phyloP scores from a whole-genome alignment of 2,797 vertebrate species.

The Anniella stebbinsi region DNA sequence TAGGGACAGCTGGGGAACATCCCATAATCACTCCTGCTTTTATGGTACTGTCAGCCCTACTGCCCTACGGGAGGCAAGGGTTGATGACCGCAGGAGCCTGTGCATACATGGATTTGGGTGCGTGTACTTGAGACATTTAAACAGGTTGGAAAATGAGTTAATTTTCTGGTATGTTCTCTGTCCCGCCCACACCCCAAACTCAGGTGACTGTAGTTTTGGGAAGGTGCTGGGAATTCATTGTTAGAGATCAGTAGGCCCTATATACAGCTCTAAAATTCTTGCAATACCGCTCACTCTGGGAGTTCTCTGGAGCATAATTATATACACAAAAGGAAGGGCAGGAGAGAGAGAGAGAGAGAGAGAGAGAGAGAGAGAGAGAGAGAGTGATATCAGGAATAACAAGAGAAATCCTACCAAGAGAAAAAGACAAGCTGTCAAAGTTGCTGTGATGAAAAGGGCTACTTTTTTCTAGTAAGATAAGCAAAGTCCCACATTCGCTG shows the following conservation, averaged over 20 bases:
- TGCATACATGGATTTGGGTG: not conserved
- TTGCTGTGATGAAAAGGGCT: fast-evolving
- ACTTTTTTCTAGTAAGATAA: not conserved
- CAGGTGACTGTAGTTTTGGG: not conserved
- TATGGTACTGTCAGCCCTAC: no score
- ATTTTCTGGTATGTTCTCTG: not conserved
- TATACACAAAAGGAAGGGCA: constrained; percentile 68
- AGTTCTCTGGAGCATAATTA: constrained; percentile 72
- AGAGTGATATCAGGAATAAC: constrained; percentile 15
- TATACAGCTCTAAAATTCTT: constrained; percentile 12
- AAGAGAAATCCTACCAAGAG: constrained; percentile 25
- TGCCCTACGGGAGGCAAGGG: not conserved
- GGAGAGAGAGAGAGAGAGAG: constrained; percentile 3
- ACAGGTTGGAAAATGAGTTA: constrained; percentile 20
- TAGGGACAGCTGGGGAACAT: not conserved
- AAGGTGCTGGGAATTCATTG: not conserved
- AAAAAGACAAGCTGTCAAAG: not conserved
- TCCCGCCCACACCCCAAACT: no score
- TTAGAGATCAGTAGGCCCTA: constrained; percentile 19
- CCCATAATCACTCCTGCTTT: not conserved
- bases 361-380: constrained; percentile 9
- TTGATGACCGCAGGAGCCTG: not conserved
- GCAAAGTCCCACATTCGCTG: not conserved
- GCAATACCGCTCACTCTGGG: constrained; percentile 67
- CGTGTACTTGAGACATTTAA: not conserved